These are phyloP conservation scores for Alloscopus bannaensis DNA, from an alignment of 2,888 invertebrate species.

Conservation along the genomic window DNA sequence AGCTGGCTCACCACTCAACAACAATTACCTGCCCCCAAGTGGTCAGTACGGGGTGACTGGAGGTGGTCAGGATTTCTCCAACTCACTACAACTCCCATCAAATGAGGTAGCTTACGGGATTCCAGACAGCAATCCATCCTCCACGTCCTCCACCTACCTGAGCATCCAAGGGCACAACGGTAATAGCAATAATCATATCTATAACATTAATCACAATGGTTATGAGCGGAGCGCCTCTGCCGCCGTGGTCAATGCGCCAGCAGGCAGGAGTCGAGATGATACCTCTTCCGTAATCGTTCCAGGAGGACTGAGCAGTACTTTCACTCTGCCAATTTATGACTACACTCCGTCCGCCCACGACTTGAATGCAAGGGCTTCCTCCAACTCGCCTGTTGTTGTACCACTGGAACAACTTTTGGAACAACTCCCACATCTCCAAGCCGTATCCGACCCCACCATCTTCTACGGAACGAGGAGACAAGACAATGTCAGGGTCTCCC, in stretches of 20 bases:
- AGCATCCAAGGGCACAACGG: conserved; percentile 44
- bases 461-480: conserved; percentile 36
- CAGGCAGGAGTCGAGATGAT: conserved; percentile 21
- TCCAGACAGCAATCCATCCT: conserved; percentile 28
- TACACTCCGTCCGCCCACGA: conserved; percentile 50
- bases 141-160: conserved; percentile 41
- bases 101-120: conserved; percentile 19
- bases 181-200: conserved; percentile 56
- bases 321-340: conserved; percentile 49
- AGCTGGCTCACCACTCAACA: conserved; percentile 6
- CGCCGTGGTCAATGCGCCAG: conserved; percentile 12
- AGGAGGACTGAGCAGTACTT: conserved; percentile 55
- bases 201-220: conserved; percentile 50
- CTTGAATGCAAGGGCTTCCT: neutral
- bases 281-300: conserved; percentile 48
- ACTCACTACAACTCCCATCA: conserved; percentile 19
- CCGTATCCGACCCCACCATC: conserved; percentile 1
- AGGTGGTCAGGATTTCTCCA: conserved; percentile 24
- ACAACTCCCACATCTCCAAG: conserved; percentile 27
- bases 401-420: conserved; percentile 28
- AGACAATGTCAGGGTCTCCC: conserved; percentile 35
- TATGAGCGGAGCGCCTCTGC: conserved; percentile 20
- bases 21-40: conserved; percentile 34
- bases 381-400: conserved; percentile 22
- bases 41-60: conserved; percentile 1